Conservation (phyloP, 2,797 vertebrate species). For the Poliocrania exsul region DNA sequence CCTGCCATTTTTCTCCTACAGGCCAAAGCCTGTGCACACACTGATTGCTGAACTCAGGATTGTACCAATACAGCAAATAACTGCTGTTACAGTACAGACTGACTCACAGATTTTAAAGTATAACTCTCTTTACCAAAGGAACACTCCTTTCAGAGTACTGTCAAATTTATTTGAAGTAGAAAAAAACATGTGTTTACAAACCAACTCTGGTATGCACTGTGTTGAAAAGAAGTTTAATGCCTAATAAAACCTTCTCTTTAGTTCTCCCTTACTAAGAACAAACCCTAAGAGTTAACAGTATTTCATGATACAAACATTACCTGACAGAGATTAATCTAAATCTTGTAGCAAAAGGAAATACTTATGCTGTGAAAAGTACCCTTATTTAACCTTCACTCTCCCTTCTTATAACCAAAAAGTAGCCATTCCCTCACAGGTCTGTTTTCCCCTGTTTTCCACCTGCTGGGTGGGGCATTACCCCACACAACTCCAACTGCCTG, state of each 20-base stretch:
- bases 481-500: background rate
- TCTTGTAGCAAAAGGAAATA: background rate
- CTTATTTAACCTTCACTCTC: background rate
- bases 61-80: background rate
- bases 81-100: background rate
- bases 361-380: background rate
- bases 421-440: background rate
- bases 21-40: background rate
- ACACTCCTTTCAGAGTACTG: background rate
- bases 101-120: background rate
- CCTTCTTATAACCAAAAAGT: background rate
- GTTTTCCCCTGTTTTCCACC: accelerated
- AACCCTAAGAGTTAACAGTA: background rate
- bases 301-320: background rate
- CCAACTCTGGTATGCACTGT: background rate
- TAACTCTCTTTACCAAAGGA: background rate
- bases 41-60: background rate
- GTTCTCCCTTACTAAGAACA: background rate
- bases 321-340: background rate
- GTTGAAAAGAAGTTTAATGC: background rate
- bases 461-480: background rate
- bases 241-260: background rate
- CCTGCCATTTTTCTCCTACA: background rate
- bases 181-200: background rate
- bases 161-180: background rate